Evolutionary conservation across 2,797 vertebrate genomes (phyloP), one percentile per base, ranked within the genome.

Genomic region (Aeoliscus strigatus): DNA sequence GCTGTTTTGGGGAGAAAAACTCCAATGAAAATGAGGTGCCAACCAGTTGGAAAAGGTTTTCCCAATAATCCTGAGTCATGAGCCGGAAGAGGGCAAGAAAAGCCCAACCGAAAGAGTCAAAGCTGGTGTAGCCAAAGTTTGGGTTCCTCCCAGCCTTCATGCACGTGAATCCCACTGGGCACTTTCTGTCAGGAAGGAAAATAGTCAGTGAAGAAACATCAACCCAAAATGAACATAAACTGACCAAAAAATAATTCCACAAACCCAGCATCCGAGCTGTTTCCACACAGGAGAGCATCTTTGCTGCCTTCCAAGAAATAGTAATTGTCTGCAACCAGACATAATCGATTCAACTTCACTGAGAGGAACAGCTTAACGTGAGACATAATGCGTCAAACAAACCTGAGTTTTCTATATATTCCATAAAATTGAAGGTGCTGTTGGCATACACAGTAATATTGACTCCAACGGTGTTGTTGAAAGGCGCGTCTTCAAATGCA

Each of bases 1-100:
- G n/a, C n/a, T n/a, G n/a, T n/a, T n/a, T n/a, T n/a, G n/a, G n/a
- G n/a, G n/a, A n/a, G n/a, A n/a, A n/a, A n/a, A n/a, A n/a, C 16
- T 21, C 3, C 18, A 3, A 6, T 21, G n/a, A n/a, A n/a, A n/a
- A n/a, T n/a, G n/a, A n/a, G n/a, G n/a, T n/a, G 18, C 3, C 18
- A 75, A 98, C 96, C 87, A 98, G 84, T 39, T 95, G 93, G 78
- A 98, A 99, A 66, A 99, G 88, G 79, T 99, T 98, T 71, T 98
- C 96, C 96, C 96, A 99, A 28, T 91, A 98, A 79, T 99, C 96
- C 86, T 99, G 96, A 80, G 96, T 99, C 96, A 99, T 99, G 81
- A 99, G 94, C 76, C 96, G 93, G 85, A 99, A 99, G 6, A 99
- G 87, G 77, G 96, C 92, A 82, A 99, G 88, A 51, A 99, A 99